These are phyloP conservation scores for Folsomia manolachei DNA, from an alignment of 2,888 invertebrate genomes.

Conservation along the genomic window DNA sequence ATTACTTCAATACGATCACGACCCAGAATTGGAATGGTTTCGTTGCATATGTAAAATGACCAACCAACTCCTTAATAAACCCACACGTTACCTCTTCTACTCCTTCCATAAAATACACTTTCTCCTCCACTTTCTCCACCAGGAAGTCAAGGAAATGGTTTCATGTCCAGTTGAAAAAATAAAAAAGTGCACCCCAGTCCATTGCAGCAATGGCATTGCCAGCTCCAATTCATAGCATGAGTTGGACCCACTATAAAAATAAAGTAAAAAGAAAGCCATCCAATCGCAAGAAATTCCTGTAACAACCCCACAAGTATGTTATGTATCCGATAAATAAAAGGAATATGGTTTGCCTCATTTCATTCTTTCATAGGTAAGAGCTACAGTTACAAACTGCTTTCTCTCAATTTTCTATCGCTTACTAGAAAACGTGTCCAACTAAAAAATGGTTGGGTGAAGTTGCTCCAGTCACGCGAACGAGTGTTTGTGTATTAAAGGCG, in stretches of 20 bases:
- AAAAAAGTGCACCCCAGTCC: neutral
- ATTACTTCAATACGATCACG: neutral
- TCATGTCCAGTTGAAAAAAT: neutral
- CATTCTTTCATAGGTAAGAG: too few species aligned
- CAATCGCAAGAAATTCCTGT: too few species aligned
- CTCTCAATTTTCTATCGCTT: slow-evolving; percentile 15
- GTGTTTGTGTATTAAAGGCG: slow-evolving; percentile 41
- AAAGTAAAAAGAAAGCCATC: neutral
- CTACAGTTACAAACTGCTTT: neutral
- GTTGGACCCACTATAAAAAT: neutral
- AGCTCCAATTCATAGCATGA: neutral
- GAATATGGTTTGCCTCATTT: too few species aligned
- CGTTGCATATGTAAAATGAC: neutral
- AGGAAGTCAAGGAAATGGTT: neutral
- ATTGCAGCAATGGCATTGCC: neutral
- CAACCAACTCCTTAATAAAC: neutral
- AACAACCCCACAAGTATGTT: too few species aligned
- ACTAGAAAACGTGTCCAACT: slow-evolving; percentile 21
- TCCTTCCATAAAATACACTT: neutral
- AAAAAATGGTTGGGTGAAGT: slow-evolving; percentile 20
- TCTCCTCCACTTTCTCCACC: neutral
- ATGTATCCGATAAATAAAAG: too few species aligned
- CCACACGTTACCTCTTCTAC: neutral
- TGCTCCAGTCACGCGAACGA: slow-evolving; percentile 34
- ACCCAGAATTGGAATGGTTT: neutral